Percentiles rank a stretch among this genome's conserved stretches.
These are phyloP conservation scores for Lampris incognitus DNA, from an alignment of 2,113 vertebrate genomes.

Conservation along the genomic window DNA sequence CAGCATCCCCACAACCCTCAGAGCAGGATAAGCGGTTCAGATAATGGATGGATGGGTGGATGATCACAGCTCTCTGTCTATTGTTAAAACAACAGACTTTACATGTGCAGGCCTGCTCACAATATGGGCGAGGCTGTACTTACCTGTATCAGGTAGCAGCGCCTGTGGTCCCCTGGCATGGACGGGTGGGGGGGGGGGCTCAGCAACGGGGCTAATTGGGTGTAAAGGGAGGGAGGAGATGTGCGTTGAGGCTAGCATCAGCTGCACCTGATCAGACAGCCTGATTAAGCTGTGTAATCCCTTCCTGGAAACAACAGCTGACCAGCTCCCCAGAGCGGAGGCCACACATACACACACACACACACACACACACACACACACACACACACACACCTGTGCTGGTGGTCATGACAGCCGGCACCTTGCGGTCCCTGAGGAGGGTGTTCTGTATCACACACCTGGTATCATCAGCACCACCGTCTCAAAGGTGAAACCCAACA, in stretches of 20 bases:
- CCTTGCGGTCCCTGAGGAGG: conserved; percentile 52
- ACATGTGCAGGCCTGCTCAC: conserved; percentile 56
- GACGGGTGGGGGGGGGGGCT: background rate
- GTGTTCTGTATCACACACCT: conserved; percentile 66
- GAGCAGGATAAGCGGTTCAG: too few species aligned
- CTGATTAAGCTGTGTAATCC: conserved; percentile 97
- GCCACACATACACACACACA: conserved; percentile 47
- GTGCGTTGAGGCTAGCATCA: conserved; percentile 88
- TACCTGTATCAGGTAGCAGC: conserved; percentile 82
- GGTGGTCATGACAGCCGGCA: conserved; percentile 73
- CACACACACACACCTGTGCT: conserved; percentile 58
- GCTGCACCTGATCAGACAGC: conserved; percentile 89
- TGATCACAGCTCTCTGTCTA: too few species aligned
- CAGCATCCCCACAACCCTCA: too few species aligned
- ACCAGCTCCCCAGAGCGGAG: conserved; percentile 83
- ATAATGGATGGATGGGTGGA: too few species aligned
- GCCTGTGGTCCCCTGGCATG: conserved; percentile 85
- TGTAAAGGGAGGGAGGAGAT: conserved; percentile 87
- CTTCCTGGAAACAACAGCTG: conserved; percentile 88
- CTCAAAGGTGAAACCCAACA: conserved; percentile 60
- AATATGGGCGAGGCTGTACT: conserved; percentile 24
- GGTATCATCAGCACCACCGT: conserved; percentile 56
- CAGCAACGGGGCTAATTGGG: conserved; percentile 95
- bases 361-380: conserved; percentile 60
- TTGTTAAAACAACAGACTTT: background rate